Percentiles rank a stretch among this genome's conserved stretches.
Conservation (phyloP, 2,113 vertebrate genomes). For the Chrysemys picta region DNA sequence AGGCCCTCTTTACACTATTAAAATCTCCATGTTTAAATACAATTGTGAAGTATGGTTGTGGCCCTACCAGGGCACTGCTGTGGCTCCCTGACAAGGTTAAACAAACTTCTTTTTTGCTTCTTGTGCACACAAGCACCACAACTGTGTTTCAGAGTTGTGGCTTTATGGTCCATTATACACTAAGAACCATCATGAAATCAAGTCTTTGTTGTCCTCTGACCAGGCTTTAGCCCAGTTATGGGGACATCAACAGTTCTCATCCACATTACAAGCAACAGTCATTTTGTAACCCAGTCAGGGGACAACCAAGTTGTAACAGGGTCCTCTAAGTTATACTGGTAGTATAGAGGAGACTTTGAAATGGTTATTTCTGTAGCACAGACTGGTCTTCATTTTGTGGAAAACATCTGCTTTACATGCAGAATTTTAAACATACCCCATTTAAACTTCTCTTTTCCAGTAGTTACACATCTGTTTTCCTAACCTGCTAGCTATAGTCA, state of each 20-base stretch:
- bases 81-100: neutral
- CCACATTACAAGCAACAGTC: neutral
- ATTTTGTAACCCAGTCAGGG: neutral
- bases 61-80: neutral
- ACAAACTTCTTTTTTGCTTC: neutral
- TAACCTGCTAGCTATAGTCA: neutral
- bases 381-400: fast-evolving
- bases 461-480: neutral
- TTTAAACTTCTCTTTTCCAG: fast-evolving
- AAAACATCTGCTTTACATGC: fast-evolving
- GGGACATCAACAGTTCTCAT: neutral
- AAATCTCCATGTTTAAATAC: neutral
- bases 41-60: neutral
- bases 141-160: neutral
- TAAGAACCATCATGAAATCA: neutral
- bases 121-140: neutral
- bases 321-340: neutral
- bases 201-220: neutral
- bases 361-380: fast-evolving
- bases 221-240: neutral
- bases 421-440: neutral
- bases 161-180: neutral
- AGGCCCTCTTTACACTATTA: neutral
- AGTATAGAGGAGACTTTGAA: neutral
- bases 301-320: fast-evolving